Percentiles rank a stretch among this genome's conserved stretches.
phyloP scores from a whole-genome alignment of 2,797 vertebrate genomes.

The Sphenodon punctatus region DNA sequence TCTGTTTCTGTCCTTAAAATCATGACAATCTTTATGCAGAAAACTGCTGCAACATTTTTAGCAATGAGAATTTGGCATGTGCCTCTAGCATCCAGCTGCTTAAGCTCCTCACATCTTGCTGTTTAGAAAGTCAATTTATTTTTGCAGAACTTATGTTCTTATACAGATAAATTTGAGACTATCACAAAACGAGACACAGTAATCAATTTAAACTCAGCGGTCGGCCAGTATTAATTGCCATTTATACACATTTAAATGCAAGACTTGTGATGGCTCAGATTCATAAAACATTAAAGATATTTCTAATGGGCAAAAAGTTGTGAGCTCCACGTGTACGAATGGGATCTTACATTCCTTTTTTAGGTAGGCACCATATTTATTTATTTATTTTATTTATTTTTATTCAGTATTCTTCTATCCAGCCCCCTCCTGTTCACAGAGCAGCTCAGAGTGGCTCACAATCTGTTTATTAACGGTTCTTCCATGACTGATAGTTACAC shows the following conservation, averaged over 20 bases:
- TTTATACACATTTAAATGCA: conserved; percentile 74
- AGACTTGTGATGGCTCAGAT: conserved; percentile 57
- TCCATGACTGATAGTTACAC: neutral
- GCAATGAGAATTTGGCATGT: conserved; percentile 47
- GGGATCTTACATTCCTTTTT: conserved; percentile 41
- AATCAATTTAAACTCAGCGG: conserved; percentile 76
- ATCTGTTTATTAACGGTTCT: too few species aligned
- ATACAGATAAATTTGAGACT: conserved; percentile 68
- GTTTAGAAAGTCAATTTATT: conserved; percentile 70
- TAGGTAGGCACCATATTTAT: conserved; percentile 25
- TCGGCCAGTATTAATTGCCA: conserved; percentile 74
- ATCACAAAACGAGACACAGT: conserved; percentile 60
- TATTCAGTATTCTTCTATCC: too few species aligned
- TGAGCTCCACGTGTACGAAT: conserved; percentile 38
- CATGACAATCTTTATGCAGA: conserved; percentile 38
- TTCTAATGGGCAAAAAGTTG: conserved; percentile 57
- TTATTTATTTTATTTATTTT: too few species aligned
- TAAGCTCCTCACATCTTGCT: conserved; percentile 61
- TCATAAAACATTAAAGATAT: conserved; percentile 66
- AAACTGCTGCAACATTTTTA: conserved; percentile 40
- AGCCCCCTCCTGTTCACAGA: too few species aligned
- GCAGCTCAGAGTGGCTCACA: too few species aligned
- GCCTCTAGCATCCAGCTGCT: conserved; percentile 65
- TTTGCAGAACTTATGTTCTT: conserved; percentile 62
- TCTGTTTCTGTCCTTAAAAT: conserved; percentile 42